Conservation (phyloP, 2,113 vertebrate genomes). For the Galemys pyrenaicus region DNA sequence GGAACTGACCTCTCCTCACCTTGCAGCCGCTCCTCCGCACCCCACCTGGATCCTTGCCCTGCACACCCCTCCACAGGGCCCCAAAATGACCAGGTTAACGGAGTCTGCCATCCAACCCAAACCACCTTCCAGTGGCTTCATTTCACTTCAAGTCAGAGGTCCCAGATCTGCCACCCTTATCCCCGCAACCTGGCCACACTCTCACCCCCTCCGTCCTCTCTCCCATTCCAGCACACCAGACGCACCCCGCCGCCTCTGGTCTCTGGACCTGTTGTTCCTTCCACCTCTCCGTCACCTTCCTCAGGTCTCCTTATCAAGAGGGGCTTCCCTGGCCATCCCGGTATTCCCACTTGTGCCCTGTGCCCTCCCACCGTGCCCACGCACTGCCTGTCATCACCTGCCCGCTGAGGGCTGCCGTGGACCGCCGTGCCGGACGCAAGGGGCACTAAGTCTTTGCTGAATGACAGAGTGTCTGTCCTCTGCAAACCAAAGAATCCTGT, state of each 20-base stretch:
- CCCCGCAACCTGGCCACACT: neutral
- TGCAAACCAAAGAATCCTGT: too few species aligned
- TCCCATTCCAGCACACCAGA: neutral
- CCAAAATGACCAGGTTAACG: neutral
- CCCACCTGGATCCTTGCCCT: rapidly evolving
- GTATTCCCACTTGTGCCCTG: neutral
- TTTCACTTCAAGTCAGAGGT: neutral
- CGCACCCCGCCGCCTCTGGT: neutral
- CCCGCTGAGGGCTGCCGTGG: neutral
- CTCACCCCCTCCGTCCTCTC: neutral
- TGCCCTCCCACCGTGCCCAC: neutral
- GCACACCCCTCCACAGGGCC: neutral
- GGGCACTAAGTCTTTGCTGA: rapidly evolving
- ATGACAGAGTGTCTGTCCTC: neutral
- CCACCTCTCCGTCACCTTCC: neutral
- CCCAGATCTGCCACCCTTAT: rapidly evolving
- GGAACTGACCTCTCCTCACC: too few species aligned
- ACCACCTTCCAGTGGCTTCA: neutral
- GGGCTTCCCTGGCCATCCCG: neutral
- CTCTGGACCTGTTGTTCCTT: neutral
- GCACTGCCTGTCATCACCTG: neutral
- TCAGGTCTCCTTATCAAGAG: neutral
- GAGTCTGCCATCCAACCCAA: neutral
- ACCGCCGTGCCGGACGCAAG: rapidly evolving
- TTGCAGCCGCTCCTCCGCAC: rapidly evolving